Base-by-base conservation (phyloP, 2,888 invertebrate genomes). In the Temnothorax unifasciatus region DNA sequence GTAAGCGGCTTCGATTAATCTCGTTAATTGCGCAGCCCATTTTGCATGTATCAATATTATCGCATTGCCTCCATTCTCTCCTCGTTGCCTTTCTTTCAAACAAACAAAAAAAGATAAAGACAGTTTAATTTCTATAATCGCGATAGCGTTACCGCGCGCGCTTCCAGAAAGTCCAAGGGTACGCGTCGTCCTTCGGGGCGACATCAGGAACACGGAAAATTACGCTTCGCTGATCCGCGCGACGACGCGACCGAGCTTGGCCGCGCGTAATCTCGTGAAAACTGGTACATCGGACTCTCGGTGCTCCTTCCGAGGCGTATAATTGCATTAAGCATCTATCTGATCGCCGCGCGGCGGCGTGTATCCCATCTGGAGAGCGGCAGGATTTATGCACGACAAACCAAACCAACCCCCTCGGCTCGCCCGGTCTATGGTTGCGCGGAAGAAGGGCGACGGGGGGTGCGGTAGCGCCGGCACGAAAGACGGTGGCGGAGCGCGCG, bases 301-400 rank as follows among this genome's bases (percentile, higher is more conserved):
- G n/a, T 38, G 25, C 18, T 81, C 13, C 79, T 81, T 81, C 34
- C 59, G 79, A 81, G 69, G 47, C 71, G 71, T 81, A 61, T 81
- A 81, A 81, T 71, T 81, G 71, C 79, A 71, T 81, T 81, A 81
- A 81, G 59, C 79, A 71, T 69, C 79, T 81, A 81, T 81, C 79
- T 81, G 71, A 79, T 79, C 79, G 77, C 44, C 29, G 57, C 57
- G 57, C 57, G 3, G 21, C 68, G n/a, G 57, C 34, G 69, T 79
- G 47, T 79, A 59, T 79, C 79, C 57, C 71, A 79, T 79, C 79
- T 69, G 79, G 68, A 81, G 59, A 59, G 38, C 69, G 25, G 59
- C 44, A 21, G 29, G 77, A 77, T 81, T 81, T 81, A 81, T 71
- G 79, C 34, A 18, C 59, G 79, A 59, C 79, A 81, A 81, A 81